Conservation (phyloP, 2,113 vertebrate species). For the Cavia aperea region DNA sequence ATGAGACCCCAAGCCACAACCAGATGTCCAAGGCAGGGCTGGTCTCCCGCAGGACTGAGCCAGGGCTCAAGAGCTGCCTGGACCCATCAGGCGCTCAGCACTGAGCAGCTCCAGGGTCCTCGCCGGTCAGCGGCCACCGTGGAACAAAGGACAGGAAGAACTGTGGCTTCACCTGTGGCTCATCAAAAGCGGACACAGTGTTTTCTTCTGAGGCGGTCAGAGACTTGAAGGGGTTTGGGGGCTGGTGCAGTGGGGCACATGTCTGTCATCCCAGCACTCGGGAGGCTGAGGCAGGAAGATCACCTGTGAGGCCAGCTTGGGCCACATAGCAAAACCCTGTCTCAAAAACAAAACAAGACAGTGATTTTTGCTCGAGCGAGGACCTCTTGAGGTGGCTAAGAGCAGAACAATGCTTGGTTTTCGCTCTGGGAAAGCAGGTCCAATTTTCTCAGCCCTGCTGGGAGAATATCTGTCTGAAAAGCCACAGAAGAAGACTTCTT, state of each 20-base stretch:
- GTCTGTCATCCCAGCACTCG: background rate
- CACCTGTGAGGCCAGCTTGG: background rate
- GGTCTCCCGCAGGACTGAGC: background rate
- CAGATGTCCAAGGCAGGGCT: background rate
- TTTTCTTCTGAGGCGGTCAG: background rate
- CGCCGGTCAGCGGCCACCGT: too few species aligned
- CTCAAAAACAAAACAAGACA: background rate
- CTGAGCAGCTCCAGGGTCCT: too few species aligned
- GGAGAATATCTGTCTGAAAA: background rate
- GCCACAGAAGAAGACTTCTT: background rate
- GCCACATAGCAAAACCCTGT: background rate
- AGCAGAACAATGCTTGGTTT: background rate
- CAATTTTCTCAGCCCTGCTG: background rate
- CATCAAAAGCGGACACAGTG: background rate
- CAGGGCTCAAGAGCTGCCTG: background rate
- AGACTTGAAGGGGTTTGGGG: background rate
- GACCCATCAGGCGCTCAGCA: background rate
- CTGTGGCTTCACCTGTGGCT: background rate
- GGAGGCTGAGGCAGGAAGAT: background rate
- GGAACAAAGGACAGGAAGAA: background rate
- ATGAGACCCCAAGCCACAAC: accelerated
- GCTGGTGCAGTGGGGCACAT: background rate
- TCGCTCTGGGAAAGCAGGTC: background rate
- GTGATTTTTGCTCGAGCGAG: background rate
- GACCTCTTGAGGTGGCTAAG: background rate